Conservation (phyloP, 2,113 vertebrate genomes). For the Thamnophis sirtalis region DNA sequence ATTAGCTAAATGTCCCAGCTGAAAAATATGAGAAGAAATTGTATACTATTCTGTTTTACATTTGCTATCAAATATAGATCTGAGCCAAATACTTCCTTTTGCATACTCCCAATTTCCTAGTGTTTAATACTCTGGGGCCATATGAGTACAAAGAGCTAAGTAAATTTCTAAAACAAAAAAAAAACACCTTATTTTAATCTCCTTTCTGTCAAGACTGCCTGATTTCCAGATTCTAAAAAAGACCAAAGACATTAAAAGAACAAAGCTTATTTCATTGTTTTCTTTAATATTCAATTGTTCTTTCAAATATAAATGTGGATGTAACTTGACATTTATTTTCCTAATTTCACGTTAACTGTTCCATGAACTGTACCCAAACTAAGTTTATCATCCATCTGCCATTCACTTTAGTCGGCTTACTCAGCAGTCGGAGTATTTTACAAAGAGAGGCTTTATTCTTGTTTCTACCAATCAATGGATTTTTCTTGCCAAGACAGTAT, state of each 20-base stretch:
- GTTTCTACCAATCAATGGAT: not conserved
- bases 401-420: not conserved
- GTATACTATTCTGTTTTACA: too few species aligned
- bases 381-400: not conserved
- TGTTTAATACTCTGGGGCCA: too few species aligned
- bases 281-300: not conserved
- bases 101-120: too few species aligned
- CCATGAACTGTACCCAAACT: not conserved
- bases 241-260: not conserved
- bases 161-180: too few species aligned
- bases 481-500: not conserved
- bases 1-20: too few species aligned
- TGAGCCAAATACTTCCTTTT: too few species aligned
- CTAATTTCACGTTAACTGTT: not conserved
- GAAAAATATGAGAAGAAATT: too few species aligned
- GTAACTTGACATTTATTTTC: not conserved
- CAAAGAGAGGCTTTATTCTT: not conserved
- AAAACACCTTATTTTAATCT: too few species aligned
- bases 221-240: not conserved
- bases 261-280: not conserved
- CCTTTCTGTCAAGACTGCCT: not conserved
- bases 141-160: too few species aligned
- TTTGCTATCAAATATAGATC: too few species aligned
- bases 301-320: not conserved
- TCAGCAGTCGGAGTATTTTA: not conserved